These are phyloP conservation scores for Heterocephalus glaber DNA, from an alignment of 2,113 vertebrate genomes.

Conservation along the genomic window DNA sequence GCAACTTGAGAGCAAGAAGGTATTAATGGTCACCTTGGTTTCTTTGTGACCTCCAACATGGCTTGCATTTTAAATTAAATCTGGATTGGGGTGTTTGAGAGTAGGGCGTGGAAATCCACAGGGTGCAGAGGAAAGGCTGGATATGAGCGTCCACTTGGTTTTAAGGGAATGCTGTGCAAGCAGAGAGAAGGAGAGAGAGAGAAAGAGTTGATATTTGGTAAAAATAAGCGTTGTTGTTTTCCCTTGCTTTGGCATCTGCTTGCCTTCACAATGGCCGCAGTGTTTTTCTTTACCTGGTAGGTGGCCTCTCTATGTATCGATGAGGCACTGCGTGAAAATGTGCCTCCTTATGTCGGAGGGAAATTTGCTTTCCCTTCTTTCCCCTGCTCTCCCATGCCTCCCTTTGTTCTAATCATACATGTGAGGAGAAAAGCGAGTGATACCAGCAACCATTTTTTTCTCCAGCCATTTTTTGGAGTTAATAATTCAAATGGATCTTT, in stretches of 20 bases:
- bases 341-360: conserved; percentile 75
- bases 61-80: conserved; percentile 30
- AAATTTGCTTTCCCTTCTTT: conserved; percentile 70
- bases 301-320: conserved; percentile 73
- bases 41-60: neutral
- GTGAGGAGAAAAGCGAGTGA: conserved; percentile 70
- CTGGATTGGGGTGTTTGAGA: neutral
- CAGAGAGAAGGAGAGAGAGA: conserved; percentile 1
- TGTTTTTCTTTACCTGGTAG: conserved; percentile 77
- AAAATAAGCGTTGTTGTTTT: conserved; percentile 60
- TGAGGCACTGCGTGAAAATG: conserved; percentile 75
- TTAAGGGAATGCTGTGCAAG: conserved; percentile 75
- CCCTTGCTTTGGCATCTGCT: conserved; percentile 62
- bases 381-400: conserved; percentile 58
- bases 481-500: conserved; percentile 81
- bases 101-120: neutral
- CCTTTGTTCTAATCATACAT: conserved; percentile 76
- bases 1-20: neutral
- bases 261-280: conserved; percentile 67
- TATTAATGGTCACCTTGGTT: conserved; percentile 23
- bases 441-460: conserved; percentile 70
- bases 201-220: neutral
- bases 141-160: conserved; percentile 47
- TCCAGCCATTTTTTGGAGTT: conserved; percentile 76
- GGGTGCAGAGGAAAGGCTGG: neutral